Evolutionary conservation across 2,113 vertebrate genomes (phyloP).

Genomic region (Eolophus roseicapilla): DNA sequence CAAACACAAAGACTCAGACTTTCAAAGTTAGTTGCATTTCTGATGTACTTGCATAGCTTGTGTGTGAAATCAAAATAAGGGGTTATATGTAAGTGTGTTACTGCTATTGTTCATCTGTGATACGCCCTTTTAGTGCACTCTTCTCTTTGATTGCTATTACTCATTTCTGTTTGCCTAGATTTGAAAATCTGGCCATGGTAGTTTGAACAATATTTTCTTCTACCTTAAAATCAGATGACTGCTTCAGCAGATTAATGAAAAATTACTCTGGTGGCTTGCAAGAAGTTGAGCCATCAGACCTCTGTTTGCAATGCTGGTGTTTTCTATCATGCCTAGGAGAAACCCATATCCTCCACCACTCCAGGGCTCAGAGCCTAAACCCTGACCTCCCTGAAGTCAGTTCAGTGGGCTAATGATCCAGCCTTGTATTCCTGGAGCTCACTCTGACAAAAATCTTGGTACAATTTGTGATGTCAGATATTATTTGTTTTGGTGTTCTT

Average conservation of each 20-base stretch:
- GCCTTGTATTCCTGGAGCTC: neutral
- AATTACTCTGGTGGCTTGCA: neutral
- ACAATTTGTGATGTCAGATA: neutral
- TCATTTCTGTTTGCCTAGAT: neutral
- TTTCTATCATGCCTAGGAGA: neutral
- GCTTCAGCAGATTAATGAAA: neutral
- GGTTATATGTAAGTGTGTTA: neutral
- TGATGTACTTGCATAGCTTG: neutral
- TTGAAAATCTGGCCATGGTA: neutral
- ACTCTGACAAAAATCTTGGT: neutral
- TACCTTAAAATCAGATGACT: neutral
- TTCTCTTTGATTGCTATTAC: neutral
- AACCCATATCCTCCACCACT: neutral
- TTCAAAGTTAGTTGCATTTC: neutral
- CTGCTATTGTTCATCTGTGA: neutral
- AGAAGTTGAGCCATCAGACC: neutral
- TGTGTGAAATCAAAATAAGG: neutral
- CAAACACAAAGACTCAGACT: neutral
- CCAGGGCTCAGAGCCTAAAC: neutral
- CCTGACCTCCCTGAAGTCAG: neutral
- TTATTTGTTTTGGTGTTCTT: neutral
- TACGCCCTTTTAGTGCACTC: neutral
- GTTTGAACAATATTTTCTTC: neutral
- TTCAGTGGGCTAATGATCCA: neutral
- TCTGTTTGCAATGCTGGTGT: neutral